Base-by-base conservation (phyloP, 1,140 invertebrate species). In the Macrosteles quadrilineatus region DNA sequence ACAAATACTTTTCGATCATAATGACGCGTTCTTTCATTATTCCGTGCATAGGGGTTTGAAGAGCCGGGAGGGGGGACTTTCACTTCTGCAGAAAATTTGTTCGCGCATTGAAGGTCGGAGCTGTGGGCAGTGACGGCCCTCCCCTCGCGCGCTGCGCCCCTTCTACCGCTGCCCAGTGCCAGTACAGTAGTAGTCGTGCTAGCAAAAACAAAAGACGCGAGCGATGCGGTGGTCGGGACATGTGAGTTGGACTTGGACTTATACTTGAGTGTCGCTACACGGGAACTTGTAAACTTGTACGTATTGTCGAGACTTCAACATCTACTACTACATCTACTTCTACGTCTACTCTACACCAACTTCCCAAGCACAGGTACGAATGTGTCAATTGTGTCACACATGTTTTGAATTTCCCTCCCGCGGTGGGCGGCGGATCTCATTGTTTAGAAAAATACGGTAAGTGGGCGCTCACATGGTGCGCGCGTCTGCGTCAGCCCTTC, bases 1-100 rank as follows among this genome's bases (percentile, higher is more conserved):
- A 66, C 32, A 66, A 43, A 50, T 45, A 45, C 68, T 69, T 64
- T 47, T 69, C 57, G 68, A 69, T 69, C 68, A 45, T 69, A 69
- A 69, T 64, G 68, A 69, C 32, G 68, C 36, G 36, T 69, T 69
- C 68, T 69, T 69, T 69, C 68, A 69, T 69, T 69, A 69, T 63
- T 69, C 59, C 68, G 59, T 62, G 59, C 68, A 67, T 67, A 67
- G 45, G 65, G 40, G 43, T n/a, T 45, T 14, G 40, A 27, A n/a
- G 27, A 47, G 21, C 25, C 14, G 68, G 29, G 43, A 55, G 31
- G 57, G 67, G 45, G 59, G 47, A 64, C 57, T 64, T 64, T 64
- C 59, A 64, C 59, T 64, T 64, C 57, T 45, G 68, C 68, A 69
- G 68, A 69, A 69, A 69, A 69, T 69, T 69, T 69, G 68, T 69